These are phyloP conservation scores for Cremastinae sp. DNA, from an alignment of 2,888 invertebrate species.

Conservation along the genomic window DNA sequence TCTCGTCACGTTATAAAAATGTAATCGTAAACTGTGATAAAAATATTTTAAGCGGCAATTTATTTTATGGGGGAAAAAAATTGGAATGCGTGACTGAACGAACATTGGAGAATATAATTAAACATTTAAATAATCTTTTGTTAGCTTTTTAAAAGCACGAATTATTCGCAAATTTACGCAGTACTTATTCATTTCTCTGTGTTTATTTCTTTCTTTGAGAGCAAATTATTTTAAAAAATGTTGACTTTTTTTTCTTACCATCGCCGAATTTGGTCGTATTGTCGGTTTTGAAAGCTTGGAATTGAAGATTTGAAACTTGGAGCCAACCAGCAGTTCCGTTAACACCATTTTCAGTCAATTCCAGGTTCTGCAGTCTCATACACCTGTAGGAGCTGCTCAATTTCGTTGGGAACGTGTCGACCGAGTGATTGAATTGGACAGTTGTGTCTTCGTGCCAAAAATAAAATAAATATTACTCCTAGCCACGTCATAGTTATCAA, in stretches of 20 bases:
- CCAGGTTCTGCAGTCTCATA: constrained; percentile 83
- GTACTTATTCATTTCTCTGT: background rate
- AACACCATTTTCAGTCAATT: constrained; percentile 80
- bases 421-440: constrained; percentile 81
- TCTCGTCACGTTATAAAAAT: background rate
- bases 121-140: no score
- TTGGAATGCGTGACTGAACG: no score
- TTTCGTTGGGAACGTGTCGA: constrained; percentile 83
- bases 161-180: no score
- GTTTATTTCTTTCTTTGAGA: background rate
- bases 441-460: constrained; percentile 70
- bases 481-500: no score
- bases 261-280: constrained; percentile 83
- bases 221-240: background rate
- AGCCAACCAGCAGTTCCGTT: constrained; percentile 81
- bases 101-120: no score
- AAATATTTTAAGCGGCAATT: background rate
- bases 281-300: constrained; percentile 87
- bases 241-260: constrained; percentile 84
- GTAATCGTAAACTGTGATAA: background rate
- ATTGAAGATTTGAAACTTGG: constrained; percentile 85
- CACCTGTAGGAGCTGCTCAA: constrained; percentile 89
- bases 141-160: no score
- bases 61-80: background rate
- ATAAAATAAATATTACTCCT: no score